Base-by-base conservation (phyloP, 2,113 vertebrate genomes). In the Anhinga rufa region DNA sequence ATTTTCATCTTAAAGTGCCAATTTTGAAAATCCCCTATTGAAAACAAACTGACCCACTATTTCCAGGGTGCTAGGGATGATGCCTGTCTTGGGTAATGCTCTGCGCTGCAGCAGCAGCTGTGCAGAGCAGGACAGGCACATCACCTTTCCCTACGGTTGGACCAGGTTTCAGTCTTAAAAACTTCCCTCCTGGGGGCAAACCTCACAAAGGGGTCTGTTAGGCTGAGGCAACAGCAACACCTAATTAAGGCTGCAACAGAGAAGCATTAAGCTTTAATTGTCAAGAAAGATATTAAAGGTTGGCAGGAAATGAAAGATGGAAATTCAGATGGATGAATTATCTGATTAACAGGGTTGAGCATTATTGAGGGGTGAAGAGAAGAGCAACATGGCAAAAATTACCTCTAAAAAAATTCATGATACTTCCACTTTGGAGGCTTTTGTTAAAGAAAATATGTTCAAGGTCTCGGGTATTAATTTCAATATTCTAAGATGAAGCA, bases 51-150 rank as follows among this genome's bases (percentile, higher is more conserved):
- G 4, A 46, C 20, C 18, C 19, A 3, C 21, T 36, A 5, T n/a
- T 49, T 64, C 15, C 49, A 81, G 44, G 38, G 32, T 3, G 4
- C n/a, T 54, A 44, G 32, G 21, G 76, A 78, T 1, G 14, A 32
- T 36, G 74, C 28, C 2, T 8, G 48, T 16, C 58, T 1, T 0
- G 2, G 54, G 19, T 2, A 12, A 77, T 24, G 28, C 46, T 72
- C 9, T 0, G 58, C 4, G 4, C 21, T 32, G 26, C 22, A 44
- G 15, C 36, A 32, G 69, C 18, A 60, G 62, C 28, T 14, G 17
- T 22, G 36, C 7, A 2, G 34, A 44, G 40, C 79, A 24, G 22
- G 34, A n/a, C n/a, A 18, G 49, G 49, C 17, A 42, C 26, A 15
- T 19, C 4, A 0, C 75, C 19, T 13, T 24, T 61, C 25, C 78